These are phyloP conservation scores for Acromyrmex echinatior DNA, from an alignment of 1,140 invertebrate genomes.

Conservation along the genomic window DNA sequence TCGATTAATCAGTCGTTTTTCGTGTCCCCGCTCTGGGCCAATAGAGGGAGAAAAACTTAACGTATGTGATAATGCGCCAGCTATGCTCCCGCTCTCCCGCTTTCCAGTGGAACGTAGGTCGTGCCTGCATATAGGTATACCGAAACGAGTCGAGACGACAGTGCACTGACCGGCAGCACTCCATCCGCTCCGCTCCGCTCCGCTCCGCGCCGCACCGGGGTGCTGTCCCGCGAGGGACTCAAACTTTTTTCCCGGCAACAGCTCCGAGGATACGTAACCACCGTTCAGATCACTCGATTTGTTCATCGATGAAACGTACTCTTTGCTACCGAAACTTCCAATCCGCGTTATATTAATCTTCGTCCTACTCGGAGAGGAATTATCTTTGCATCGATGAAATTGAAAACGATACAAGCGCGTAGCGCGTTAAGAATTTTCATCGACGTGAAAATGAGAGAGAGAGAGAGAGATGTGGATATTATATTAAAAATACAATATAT, in stretches of 20 bases:
- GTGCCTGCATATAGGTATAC: slow-evolving; percentile 63
- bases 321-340: slow-evolving; percentile 20
- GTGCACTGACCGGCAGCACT: slow-evolving; percentile 55
- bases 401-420: neutral
- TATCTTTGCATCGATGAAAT: neutral
- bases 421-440: neutral
- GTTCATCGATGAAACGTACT: slow-evolving; percentile 20
- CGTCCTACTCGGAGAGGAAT: neutral
- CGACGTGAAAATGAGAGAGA: neutral
- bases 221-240: slow-evolving; percentile 72
- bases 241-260: slow-evolving; percentile 71
- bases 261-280: slow-evolving; percentile 72
- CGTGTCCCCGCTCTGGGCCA: slow-evolving; percentile 73
- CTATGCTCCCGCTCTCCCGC: slow-evolving; percentile 62
- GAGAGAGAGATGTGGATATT: neutral
- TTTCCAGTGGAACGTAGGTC: slow-evolving; percentile 53
- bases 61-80: slow-evolving; percentile 79
- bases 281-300: slow-evolving; percentile 54
- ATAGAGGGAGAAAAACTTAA: slow-evolving; percentile 77
- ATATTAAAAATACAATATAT: neutral
- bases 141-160: slow-evolving; percentile 50
- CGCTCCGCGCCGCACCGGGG: slow-evolving; percentile 59
- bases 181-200: slow-evolving; percentile 36
- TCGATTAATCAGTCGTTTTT: slow-evolving; percentile 79
- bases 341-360: neutral